Conservation (phyloP, 2,113 vertebrate genomes). For the Hippopotamus amphibius region DNA sequence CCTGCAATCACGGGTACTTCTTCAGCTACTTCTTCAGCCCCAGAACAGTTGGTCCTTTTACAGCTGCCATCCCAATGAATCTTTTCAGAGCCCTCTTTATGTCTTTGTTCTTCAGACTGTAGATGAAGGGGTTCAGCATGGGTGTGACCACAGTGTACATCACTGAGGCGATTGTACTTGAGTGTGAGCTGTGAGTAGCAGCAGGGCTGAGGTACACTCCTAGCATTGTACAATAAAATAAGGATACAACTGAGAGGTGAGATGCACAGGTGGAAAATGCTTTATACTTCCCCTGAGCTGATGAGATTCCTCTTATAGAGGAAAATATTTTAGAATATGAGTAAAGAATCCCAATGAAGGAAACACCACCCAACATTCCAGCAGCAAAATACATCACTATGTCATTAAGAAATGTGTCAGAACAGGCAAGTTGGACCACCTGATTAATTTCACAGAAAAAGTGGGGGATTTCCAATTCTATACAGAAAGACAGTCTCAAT, state of each 20-base stretch:
- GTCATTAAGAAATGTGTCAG: conserved; percentile 29
- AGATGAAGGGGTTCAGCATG: conserved; percentile 41
- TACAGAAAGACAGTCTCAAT: neutral
- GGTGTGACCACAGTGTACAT: neutral
- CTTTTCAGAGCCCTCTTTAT: neutral
- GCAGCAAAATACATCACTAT: neutral
- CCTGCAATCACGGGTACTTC: neutral
- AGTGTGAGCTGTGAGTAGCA: neutral
- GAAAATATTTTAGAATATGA: conserved; percentile 25
- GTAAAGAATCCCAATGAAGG: neutral
- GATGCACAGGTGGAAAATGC: neutral
- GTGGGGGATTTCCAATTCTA: neutral
- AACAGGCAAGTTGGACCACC: conserved; percentile 59
- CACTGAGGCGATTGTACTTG: neutral
- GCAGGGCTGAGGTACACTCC: neutral
- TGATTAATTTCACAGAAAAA: conserved; percentile 63
- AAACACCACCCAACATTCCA: neutral
- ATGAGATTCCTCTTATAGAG: neutral
- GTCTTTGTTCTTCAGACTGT: conserved; percentile 37
- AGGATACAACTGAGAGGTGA: neutral
- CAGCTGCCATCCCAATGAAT: neutral
- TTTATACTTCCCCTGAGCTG: neutral
- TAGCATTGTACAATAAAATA: neutral
- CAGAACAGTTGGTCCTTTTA: neutral
- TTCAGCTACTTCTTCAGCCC: neutral